Evolutionary conservation across 2,113 vertebrate genomes (phyloP).

Genomic region (Camarhynchus parvulus): DNA sequence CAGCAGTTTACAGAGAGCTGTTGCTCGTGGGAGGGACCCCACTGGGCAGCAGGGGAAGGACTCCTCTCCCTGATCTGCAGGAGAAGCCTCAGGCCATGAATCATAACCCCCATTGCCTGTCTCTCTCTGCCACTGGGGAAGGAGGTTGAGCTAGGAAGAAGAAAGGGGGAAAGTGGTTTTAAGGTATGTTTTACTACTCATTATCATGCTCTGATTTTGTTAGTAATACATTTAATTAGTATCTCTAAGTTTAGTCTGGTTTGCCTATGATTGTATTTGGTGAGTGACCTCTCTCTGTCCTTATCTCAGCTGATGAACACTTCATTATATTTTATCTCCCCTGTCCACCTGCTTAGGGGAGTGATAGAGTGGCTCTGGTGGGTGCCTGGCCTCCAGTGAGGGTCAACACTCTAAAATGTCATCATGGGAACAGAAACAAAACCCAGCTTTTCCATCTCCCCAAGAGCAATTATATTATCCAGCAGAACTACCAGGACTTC

Average conservation of each 20-base stretch:
- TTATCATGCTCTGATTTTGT: background rate
- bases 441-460: background rate
- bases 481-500: background rate
- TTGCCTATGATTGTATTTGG: background rate
- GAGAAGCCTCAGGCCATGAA: fast-evolving
- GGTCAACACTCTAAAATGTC: background rate
- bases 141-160: background rate
- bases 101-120: background rate
- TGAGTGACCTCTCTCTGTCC: background rate
- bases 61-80: background rate
- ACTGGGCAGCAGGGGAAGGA: background rate
- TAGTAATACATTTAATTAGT: background rate
- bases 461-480: background rate
- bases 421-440: background rate
- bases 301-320: background rate
- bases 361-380: background rate
- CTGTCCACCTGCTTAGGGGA: background rate
- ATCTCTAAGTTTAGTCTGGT: background rate
- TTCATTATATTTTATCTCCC: background rate
- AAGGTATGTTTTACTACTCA: background rate
- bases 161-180: background rate
- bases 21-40: background rate
- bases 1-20: background rate
- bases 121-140: background rate
- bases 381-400: background rate